Evolutionary conservation across 2,113 vertebrate genomes (phyloP).

Genomic region (Zeus faber): DNA sequence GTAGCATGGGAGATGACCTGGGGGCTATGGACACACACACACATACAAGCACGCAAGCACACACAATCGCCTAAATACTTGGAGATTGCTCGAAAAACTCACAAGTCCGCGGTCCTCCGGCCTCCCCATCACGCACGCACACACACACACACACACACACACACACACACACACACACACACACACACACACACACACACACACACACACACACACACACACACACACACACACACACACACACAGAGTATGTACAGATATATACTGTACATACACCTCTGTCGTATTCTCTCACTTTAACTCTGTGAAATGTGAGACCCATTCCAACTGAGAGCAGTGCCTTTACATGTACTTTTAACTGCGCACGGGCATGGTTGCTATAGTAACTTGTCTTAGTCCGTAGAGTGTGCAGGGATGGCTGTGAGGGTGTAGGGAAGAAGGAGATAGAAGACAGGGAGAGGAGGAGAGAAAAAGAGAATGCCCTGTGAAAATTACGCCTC

Average conservation of each 20-base stretch:
- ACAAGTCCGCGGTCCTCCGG: too few relatives aligned
- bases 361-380: constrained; percentile 50
- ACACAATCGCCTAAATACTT: too few relatives aligned
- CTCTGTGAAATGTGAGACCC: constrained; percentile 19
- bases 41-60: too few relatives aligned
- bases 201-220: constrained; percentile 1
- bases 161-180: too few relatives aligned
- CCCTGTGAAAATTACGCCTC: constrained; percentile 22
- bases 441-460: constrained; percentile 14
- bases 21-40: constrained; percentile 15
- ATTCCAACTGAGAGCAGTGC: constrained; percentile 14
- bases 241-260: too few relatives aligned
- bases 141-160: too few relatives aligned
- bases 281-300: background rate
- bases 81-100: too few relatives aligned
- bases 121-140: too few relatives aligned
- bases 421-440: constrained; percentile 1
- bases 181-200: too few relatives aligned
- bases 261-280: constrained; percentile 2
- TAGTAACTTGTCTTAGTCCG: constrained; percentile 48
- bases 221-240: too few relatives aligned
- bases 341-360: constrained; percentile 10
- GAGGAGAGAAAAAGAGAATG: background rate
- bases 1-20: constrained; percentile 29
- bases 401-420: constrained; percentile 10